phyloP scores from a whole-genome alignment of 2,888 invertebrate genomes.

The Hyalella azteca region DNA sequence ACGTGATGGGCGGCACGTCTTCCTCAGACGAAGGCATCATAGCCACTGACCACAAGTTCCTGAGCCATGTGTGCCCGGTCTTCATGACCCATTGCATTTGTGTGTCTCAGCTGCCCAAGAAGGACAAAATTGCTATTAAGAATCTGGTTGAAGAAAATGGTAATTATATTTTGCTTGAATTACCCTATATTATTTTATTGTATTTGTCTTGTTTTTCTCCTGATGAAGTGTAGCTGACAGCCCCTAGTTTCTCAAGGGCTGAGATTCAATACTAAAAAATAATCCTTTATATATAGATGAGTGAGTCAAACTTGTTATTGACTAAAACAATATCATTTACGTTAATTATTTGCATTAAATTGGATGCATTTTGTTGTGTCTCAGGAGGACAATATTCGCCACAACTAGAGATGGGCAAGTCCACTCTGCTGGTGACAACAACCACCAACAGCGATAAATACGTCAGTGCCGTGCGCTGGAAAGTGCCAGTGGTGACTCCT shows the following conservation, averaged over 20 bases:
- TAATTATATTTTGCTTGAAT: constrained; percentile 62
- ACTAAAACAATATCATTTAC: no score
- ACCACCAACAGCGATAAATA: constrained; percentile 75
- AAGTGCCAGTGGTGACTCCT: constrained; percentile 74
- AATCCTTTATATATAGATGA: no score
- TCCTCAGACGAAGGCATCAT: constrained; percentile 62
- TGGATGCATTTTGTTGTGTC: no score
- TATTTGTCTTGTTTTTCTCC: neutral
- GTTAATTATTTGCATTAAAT: no score
- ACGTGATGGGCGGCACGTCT: constrained; percentile 67
- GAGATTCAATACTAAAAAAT: no score
- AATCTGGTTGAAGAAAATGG: constrained; percentile 77
- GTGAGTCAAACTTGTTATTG: no score
- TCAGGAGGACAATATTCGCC: constrained; percentile 70
- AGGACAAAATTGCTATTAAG: constrained; percentile 72
- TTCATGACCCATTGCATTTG: constrained; percentile 81
- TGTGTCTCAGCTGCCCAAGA: constrained; percentile 74
- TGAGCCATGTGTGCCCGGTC: constrained; percentile 70
- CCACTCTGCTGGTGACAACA: constrained; percentile 68
- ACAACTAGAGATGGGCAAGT: constrained; percentile 66
- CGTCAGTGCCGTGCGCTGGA: constrained; percentile 68
- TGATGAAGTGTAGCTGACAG: neutral
- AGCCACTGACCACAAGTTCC: constrained; percentile 72
- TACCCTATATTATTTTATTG: neutral
- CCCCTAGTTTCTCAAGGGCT: no score